Evolutionary conservation across 2,113 vertebrate genomes (phyloP).

Genomic region (Cyprinodon brontotheroides): DNA sequence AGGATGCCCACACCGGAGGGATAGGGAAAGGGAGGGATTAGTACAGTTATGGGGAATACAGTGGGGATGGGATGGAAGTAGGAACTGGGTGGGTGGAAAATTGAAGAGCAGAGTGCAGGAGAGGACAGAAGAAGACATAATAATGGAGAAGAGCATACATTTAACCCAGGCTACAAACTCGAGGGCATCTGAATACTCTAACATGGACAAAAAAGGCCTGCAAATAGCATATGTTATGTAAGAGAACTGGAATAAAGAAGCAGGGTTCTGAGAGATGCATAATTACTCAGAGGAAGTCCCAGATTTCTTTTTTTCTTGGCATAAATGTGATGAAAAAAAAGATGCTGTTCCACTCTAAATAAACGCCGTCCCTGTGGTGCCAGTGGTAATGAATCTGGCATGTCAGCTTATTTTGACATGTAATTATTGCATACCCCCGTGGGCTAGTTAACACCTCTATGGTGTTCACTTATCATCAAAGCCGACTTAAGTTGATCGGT

Average conservation of each 20-base stretch:
- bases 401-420: conserved; percentile 28
- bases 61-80: conserved; percentile 35
- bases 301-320: conserved; percentile 7
- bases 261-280: conserved; percentile 1
- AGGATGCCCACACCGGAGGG: conserved; percentile 19
- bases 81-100: conserved; percentile 54
- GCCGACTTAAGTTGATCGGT: conserved; percentile 10
- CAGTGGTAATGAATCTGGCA: conserved; percentile 14
- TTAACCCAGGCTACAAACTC: conserved; percentile 29
- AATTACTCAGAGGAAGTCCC: conserved; percentile 23
- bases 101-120: conserved; percentile 47
- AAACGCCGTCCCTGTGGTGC: conserved; percentile 26
- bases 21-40: conserved; percentile 6
- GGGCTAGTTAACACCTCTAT: conserved; percentile 33
- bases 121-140: conserved; percentile 46
- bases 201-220: conserved; percentile 33
- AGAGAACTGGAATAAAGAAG: conserved; percentile 27
- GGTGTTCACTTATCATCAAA: conserved; percentile 30
- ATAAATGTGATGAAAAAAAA: conserved; percentile 12
- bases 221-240: conserved; percentile 34
- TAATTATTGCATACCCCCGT: conserved; percentile 31
- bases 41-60: conserved; percentile 4
- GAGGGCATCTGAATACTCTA: conserved; percentile 35
- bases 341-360: background rate
- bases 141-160: conserved; percentile 32